Evolutionary conservation across 2,888 invertebrate species (phyloP).

Genomic region (Cactoblastis cactorum): DNA sequence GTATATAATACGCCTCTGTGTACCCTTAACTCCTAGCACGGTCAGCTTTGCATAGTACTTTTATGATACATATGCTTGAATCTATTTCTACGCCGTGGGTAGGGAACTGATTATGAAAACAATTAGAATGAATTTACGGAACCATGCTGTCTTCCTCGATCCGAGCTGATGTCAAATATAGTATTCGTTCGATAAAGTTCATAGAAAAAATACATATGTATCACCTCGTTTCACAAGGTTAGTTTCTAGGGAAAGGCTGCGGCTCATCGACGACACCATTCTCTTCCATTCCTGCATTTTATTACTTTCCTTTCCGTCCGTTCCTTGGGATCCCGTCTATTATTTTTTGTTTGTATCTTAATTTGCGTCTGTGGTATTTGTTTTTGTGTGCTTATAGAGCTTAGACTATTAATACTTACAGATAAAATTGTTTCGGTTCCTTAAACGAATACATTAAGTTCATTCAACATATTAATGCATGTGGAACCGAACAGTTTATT

Average conservation of each 20-base stretch:
- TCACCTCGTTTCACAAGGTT: constrained; percentile 15
- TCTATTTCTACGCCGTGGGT: constrained; percentile 37
- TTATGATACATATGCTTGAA: constrained; percentile 60
- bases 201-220: constrained; percentile 8
- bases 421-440: constrained; percentile 32
- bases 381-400: constrained; percentile 43
- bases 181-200: constrained; percentile 5
- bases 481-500: constrained; percentile 23
- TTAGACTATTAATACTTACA: constrained; percentile 48
- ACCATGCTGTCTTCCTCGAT: constrained; percentile 11
- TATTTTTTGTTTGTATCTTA: constrained; percentile 53
- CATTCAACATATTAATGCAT: too few species aligned
- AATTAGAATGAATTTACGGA: neutral
- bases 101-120: neutral
- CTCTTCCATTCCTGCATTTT: constrained; percentile 55
- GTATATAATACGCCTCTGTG: constrained; percentile 71
- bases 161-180: constrained; percentile 11
- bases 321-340: constrained; percentile 56
- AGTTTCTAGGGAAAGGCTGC: constrained; percentile 70
- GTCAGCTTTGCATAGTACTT: constrained; percentile 69
- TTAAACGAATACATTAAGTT: neutral
- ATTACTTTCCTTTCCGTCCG: constrained; percentile 41
- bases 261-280: constrained; percentile 72
- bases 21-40: constrained; percentile 68
- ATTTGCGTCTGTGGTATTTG: constrained; percentile 52